Evolutionary conservation across 2,113 vertebrate species (phyloP).

Genomic region (Saguinus midas): DNA sequence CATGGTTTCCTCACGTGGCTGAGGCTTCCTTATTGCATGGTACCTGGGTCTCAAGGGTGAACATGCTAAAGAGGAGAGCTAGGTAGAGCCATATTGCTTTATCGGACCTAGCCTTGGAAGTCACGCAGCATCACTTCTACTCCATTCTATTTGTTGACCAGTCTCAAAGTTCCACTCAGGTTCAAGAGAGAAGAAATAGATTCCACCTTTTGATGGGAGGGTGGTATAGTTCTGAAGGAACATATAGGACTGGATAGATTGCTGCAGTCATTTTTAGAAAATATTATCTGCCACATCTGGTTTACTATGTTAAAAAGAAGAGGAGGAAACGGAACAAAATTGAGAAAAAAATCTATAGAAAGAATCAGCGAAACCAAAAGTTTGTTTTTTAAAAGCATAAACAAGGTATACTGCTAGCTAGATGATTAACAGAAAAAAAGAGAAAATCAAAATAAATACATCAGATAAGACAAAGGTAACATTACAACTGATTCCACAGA

Average conservation of each 20-base stretch:
- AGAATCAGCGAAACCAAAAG: too few species aligned
- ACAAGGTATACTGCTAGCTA: too few species aligned
- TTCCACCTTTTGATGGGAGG: neutral
- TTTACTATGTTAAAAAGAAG: slow-evolving; percentile 23
- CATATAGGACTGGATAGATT: neutral
- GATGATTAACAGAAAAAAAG: too few species aligned
- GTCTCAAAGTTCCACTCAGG: neutral
- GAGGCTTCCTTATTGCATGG: neutral
- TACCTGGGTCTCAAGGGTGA: neutral
- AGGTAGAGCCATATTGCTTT: neutral
- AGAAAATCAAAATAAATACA: too few species aligned
- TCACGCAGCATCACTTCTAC: neutral
- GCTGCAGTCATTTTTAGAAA: slow-evolving; percentile 31
- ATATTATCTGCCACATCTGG: neutral
- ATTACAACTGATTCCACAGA: too few species aligned
- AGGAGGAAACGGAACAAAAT: neutral
- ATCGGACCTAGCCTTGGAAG: neutral
- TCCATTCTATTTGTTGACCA: neutral
- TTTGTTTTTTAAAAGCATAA: too few species aligned
- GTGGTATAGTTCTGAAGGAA: neutral
- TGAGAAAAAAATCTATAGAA: too few species aligned
- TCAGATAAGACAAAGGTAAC: too few species aligned
- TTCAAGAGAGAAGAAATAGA: neutral
- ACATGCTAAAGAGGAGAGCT: neutral
- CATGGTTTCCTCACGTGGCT: neutral